Evolutionary conservation across 2,797 vertebrate species (phyloP).

Genomic region (Gymnodraco acuticeps): DNA sequence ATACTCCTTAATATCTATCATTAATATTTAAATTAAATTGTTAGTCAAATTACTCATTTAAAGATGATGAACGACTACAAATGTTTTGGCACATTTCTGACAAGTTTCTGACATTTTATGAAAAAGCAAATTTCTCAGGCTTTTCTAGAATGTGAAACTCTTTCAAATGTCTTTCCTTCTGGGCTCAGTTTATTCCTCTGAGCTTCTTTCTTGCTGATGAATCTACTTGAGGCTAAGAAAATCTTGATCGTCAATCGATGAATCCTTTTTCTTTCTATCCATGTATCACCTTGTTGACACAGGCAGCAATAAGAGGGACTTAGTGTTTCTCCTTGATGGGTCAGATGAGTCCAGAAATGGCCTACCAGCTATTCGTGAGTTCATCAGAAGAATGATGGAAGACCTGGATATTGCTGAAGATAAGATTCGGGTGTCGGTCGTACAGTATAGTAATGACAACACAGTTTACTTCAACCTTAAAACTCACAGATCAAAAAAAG

Average conservation of each 20-base stretch:
- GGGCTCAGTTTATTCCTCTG: slow-evolving; percentile 27
- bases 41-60: not conserved
- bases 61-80: not conserved
- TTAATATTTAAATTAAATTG: not conserved
- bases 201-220: slow-evolving; percentile 36
- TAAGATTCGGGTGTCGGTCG: slow-evolving; percentile 75
- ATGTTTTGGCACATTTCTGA: slow-evolving; percentile 16
- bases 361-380: slow-evolving; percentile 80
- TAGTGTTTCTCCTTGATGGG: slow-evolving; percentile 86
- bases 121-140: not conserved
- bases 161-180: slow-evolving; percentile 26
- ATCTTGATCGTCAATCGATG: slow-evolving; percentile 48
- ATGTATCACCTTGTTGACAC: slow-evolving; percentile 70
- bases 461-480: slow-evolving; percentile 77
- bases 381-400: slow-evolving; percentile 81
- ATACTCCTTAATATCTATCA: not conserved
- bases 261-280: slow-evolving; percentile 60
- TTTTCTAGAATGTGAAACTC: slow-evolving; percentile 18
- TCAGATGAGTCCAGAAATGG: slow-evolving; percentile 83
- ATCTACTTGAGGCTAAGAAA: slow-evolving; percentile 22
- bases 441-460: slow-evolving; percentile 80
- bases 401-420: slow-evolving; percentile 79
- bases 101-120: slow-evolving; percentile 5
- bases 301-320: slow-evolving; percentile 79
- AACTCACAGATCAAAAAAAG: slow-evolving; percentile 78